Base-by-base conservation (phyloP, 2,888 invertebrate genomes). In the Trissolcus japonicus region DNA sequence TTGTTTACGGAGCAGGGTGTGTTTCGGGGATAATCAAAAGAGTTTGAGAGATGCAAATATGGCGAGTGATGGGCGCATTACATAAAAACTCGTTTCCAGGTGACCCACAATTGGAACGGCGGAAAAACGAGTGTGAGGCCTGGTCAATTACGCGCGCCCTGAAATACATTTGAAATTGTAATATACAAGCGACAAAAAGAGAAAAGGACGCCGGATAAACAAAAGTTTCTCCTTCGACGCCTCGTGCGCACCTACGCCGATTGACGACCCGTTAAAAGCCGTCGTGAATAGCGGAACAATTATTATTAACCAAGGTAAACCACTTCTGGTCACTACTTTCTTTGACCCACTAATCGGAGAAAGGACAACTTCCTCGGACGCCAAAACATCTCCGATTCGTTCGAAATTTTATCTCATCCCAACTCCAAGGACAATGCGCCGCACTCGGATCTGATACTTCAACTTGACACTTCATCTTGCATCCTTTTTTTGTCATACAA, bases 291-390 rank as follows among this genome's bases (percentile, higher is more conserved):
- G 78, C 68, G 76, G 83, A 78, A 81, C 81, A 84, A 86, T 83
- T 84, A 85, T 35, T 35, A 35, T 86, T 84, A 85, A 82, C 86
- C 87, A 87, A 87, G 87, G 87, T 81, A 82, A 87, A 87, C 87
- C 83, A 86, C 87, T 87, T 80, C 81, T 82, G 83, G 79, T 77
- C 79, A 83, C 86, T 84, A 87, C 87, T 87, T 87, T 87, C 87
- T 87, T 86, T 83, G 87, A 86, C 87, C 87, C 79, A 87, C 87
- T 86, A 85, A 86, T 83, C 84, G 82, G 86, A 86, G 86, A 87
- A 87, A 87, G 86, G 86, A 80, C 78, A 69, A 67, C 81, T 80
- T 82, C 82, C 81, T 80, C 79, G 77, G 82, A 80, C 80, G 79
- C 84, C 85, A 80, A 86, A 86, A 85, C 68, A 63, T 59, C 69